phyloP scores from a whole-genome alignment of 2,797 vertebrate genomes.

The Allobates femoralis region DNA sequence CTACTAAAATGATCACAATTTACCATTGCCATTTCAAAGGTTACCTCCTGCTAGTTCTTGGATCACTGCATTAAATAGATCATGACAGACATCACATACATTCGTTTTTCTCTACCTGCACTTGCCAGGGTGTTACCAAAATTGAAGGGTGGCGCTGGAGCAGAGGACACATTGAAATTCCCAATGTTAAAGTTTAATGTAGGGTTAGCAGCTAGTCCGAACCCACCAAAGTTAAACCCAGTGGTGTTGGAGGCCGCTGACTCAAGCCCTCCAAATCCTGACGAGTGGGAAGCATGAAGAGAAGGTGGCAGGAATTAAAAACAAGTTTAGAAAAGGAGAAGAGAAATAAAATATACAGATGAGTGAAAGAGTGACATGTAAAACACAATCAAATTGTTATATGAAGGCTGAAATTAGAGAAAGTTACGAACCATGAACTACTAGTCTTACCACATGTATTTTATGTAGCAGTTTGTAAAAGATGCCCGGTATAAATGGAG shows the following conservation, averaged over 20 bases:
- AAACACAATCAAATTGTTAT: neutral
- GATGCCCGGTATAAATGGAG: no score
- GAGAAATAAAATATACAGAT: constrained; percentile 12
- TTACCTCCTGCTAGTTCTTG: constrained; percentile 73
- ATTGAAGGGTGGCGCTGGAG: constrained; percentile 92
- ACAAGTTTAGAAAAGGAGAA: constrained; percentile 61
- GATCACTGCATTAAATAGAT: constrained; percentile 72
- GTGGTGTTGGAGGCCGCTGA: constrained; percentile 88
- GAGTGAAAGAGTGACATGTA: neutral
- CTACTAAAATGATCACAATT: neutral
- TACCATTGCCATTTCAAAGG: neutral
- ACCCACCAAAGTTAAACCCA: constrained; percentile 99
- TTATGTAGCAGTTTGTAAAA: no score
- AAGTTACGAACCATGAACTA: neutral
- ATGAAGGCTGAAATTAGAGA: neutral
- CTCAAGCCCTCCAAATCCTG: constrained; percentile 99
- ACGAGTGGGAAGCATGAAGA: constrained; percentile 81
- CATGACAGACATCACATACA: constrained; percentile 68
- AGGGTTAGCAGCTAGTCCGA: constrained; percentile 93
- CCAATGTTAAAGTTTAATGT: constrained; percentile 97
- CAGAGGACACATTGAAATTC: constrained; percentile 92
- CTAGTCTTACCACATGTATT: constrained; percentile 12
- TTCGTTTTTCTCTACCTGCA: constrained; percentile 86
- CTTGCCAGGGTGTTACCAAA: constrained; percentile 97
- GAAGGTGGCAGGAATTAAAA: constrained; percentile 76